Conservation (phyloP, 35 echinoderm and acorn worm species). For the Apostichopus japonicus region DNA sequence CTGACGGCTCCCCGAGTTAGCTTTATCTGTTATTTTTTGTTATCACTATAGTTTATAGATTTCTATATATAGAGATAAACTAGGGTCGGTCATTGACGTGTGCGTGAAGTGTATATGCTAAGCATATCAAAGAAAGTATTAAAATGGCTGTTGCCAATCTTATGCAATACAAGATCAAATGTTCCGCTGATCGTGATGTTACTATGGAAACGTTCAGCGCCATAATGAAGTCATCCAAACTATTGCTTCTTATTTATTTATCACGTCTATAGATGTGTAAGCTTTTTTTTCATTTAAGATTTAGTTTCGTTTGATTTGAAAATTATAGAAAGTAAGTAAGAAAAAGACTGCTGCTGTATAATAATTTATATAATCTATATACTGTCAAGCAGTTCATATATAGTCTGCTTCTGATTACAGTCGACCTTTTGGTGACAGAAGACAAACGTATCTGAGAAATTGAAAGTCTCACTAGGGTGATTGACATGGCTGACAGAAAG, state of each 20-base stretch:
- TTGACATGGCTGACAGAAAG: no score
- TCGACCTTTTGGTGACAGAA: no score
- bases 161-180: constrained; percentile 12
- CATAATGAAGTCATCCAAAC: not conserved
- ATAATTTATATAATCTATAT: no score
- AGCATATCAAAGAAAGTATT: not conserved
- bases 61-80: no score
- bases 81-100: not conserved
- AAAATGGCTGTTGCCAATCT: constrained; percentile 5
- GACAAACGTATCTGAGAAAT: no score
- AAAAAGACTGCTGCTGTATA: no score
- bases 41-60: not conserved
- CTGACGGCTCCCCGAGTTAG: no score
- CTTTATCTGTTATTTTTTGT: not conserved
- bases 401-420: no score
- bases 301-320: not conserved
- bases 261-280: not conserved
- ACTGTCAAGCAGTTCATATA: no score
- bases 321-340: no score
- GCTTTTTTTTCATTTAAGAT: not conserved
- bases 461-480: no score
- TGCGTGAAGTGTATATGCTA: not conserved
- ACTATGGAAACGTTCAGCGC: not conserved
- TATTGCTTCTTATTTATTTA: not conserved
- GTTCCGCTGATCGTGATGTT: constrained; percentile 1